Percentiles rank a stretch among this genome's conserved stretches.
Evolutionary conservation across 2,113 vertebrate species (phyloP).

Genomic region (Oenanthe melanoleuca): DNA sequence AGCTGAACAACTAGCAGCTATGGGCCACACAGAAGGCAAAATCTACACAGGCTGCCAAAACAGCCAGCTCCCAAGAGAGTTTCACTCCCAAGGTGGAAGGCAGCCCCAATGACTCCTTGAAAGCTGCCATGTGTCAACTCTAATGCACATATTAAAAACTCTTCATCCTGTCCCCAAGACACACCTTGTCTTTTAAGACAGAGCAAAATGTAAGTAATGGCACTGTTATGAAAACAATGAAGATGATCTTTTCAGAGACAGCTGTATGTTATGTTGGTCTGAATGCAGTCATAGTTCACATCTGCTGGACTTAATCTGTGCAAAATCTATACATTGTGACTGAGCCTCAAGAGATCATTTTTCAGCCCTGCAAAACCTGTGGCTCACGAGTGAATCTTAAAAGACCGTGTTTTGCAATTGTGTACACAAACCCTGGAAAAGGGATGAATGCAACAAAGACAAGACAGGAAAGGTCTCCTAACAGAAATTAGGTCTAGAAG

Average conservation of each 20-base stretch:
- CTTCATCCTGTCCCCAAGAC: not conserved
- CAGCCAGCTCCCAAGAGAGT: not conserved
- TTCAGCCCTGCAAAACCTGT: not conserved
- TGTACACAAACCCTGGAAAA: not conserved
- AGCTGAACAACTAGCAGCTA: not conserved
- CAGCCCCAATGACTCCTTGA: accelerated
- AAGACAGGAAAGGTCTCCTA: not conserved
- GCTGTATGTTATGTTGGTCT: not conserved
- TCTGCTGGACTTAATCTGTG: not conserved
- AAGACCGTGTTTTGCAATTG: not conserved
- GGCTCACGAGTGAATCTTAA: not conserved
- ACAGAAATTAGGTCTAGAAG: not conserved
- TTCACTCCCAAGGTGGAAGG: not conserved
- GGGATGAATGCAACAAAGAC: not conserved
- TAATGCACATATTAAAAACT: not conserved
- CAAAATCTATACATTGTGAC: not conserved
- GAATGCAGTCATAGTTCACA: not conserved
- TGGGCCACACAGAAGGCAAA: not conserved
- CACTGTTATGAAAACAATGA: not conserved
- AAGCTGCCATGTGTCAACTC: not conserved
- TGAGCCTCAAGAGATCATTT: not conserved
- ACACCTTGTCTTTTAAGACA: not conserved
- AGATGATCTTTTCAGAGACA: not conserved
- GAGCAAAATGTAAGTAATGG: not conserved
- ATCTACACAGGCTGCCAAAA: not conserved